These are phyloP conservation scores for Arenicola marina DNA, from an alignment of 2,888 invertebrate genomes.

Conservation along the genomic window DNA sequence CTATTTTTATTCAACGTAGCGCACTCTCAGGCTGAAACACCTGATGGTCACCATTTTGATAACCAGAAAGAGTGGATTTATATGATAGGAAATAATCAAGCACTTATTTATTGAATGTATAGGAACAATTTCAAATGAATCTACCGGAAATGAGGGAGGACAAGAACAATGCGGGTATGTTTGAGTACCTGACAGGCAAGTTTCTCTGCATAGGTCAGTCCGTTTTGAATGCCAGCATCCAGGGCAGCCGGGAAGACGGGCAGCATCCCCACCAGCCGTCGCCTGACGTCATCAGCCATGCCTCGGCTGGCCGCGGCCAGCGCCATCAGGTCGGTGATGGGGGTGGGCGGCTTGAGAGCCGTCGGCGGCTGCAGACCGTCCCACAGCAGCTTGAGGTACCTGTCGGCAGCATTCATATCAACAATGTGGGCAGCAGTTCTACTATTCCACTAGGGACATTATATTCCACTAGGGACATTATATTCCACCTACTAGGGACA, in stretches of 20 bases:
- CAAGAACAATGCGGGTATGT: too few species aligned
- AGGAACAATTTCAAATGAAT: too few species aligned
- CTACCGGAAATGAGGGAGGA: too few species aligned
- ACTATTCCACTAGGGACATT: too few species aligned
- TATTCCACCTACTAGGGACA: too few species aligned
- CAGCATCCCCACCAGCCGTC: conserved; percentile 62
- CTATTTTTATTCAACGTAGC: too few species aligned
- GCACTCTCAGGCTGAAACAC: too few species aligned
- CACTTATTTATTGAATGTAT: too few species aligned
- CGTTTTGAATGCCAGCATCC: conserved; percentile 30
- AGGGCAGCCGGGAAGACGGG: conserved; percentile 38
- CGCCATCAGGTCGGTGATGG: conserved; percentile 66
- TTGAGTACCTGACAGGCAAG: conserved; percentile 51
- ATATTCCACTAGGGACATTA: too few species aligned
- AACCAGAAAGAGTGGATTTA: neutral
- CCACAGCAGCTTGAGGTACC: conserved; percentile 63
- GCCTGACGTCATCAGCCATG: conserved; percentile 69
- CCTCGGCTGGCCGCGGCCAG: conserved; percentile 69
- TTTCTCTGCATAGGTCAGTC: conserved; percentile 50
- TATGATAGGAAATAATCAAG: neutral
- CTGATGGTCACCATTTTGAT: neutral
- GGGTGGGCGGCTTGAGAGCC: conserved; percentile 33
- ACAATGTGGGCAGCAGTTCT: too few species aligned
- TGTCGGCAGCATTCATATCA: conserved; percentile 36
- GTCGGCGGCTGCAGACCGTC: conserved; percentile 65